Conservation (phyloP, 2,797 vertebrate species). For the Gymnocypris eckloni region DNA sequence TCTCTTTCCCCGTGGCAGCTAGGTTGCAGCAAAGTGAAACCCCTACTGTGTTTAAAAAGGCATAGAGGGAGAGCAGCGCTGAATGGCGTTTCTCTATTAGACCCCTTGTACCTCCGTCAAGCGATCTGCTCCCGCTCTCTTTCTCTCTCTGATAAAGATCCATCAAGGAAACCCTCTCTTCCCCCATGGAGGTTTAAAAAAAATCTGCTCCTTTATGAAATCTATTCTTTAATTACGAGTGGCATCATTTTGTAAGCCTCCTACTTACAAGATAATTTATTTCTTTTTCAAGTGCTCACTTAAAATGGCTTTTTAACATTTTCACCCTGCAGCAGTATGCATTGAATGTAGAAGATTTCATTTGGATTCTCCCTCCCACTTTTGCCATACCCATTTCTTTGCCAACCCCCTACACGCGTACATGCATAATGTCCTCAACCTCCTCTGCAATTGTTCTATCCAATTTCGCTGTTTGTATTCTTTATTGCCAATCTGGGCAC, state of each 20-base stretch:
- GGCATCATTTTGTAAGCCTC: conserved; percentile 61
- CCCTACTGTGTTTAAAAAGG: conserved; percentile 52
- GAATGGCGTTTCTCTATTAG: conserved; percentile 56
- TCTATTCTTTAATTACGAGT: conserved; percentile 67
- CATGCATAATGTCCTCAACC: conserved; percentile 45
- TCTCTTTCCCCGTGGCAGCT: conserved; percentile 41
- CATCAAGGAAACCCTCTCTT: conserved; percentile 55
- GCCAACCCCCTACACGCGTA: conserved; percentile 42
- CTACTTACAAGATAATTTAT: conserved; percentile 68
- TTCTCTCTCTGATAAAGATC: conserved; percentile 42
- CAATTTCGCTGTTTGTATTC: conserved; percentile 74
- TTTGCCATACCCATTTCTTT: conserved; percentile 38
- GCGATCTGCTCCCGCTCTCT: conserved; percentile 28
- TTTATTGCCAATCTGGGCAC: conserved; percentile 71
- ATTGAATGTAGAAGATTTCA: conserved; percentile 67
- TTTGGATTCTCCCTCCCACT: conserved; percentile 60
- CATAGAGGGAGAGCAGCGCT: conserved; percentile 47
- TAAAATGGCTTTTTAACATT: conserved; percentile 64
- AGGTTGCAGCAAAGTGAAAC: conserved; percentile 54
- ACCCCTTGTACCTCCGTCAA: conserved; percentile 52
- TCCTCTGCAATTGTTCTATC: conserved; percentile 62
- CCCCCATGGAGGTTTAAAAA: conserved; percentile 15
- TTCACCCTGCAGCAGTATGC: conserved; percentile 62
- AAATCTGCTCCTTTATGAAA: conserved; percentile 57
- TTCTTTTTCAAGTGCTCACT: conserved; percentile 68